Base-by-base conservation (phyloP, 2,797 vertebrate genomes). In the Clarias laeviceps region DNA sequence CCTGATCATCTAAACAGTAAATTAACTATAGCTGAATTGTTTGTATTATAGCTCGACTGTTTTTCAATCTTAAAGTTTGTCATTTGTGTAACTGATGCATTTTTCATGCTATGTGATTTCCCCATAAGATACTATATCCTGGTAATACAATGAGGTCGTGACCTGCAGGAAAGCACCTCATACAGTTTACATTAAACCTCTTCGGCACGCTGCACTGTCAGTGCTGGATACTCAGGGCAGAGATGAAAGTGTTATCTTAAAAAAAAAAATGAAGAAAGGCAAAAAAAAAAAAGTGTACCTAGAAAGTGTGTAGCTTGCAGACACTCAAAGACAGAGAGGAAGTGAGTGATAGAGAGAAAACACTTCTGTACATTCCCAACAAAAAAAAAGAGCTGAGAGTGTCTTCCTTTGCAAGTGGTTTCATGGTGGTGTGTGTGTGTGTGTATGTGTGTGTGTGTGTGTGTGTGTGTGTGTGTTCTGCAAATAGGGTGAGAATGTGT, bases 291-390 rank as follows among this genome's bases (percentile, higher is more conserved):
- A 87, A 87, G 80, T 84, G 80, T 80, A 54, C 79, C 91, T 93
- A 89, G 89, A 94, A 92, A 94, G 90, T 74, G 70, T 92, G 85
- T 62, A 82, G 62, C 56, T 65, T 4, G 80, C 87, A 80, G 89
- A 86, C 77, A 89, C 88, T 89, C 89, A 90, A 88, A 89, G 84
- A 57, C 86, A 84, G 90, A 81, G 90, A 92, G 88, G 91, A 93
- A 88, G 80, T 88, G 92, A 94, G 90, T 87, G 90, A 93, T 92
- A 93, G 65, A 90, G 73, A 86, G 64, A 91, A 88, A 89, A 84
- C 80, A 83, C 73, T 65, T 80, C 84, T 87, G 88, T 90, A 88
- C 82, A 89, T 89, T 90, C 87, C 90, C 83, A 65, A 80, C 82
- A 50, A 45, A 45, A 50, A 50, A 68, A 68, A 69, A 82, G 92